These are phyloP conservation scores for Hippocampus zosterae DNA, from an alignment of 2,113 vertebrate species.

Conservation along the genomic window DNA sequence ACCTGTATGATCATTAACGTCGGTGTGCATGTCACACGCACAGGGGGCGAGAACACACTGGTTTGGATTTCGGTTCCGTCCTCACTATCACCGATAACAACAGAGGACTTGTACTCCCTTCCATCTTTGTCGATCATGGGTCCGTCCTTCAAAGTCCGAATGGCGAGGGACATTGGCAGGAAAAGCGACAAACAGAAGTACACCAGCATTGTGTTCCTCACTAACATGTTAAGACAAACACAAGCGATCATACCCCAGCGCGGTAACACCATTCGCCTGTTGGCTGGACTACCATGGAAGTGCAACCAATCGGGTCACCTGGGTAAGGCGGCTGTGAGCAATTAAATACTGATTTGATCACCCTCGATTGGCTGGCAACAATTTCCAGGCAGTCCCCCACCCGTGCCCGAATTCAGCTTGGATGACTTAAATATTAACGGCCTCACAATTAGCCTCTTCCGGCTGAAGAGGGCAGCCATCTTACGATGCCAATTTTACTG, in stretches of 20 bases:
- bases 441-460: too few species aligned
- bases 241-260: too few species aligned
- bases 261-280: too few species aligned
- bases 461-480: too few species aligned
- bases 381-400: background rate
- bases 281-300: background rate
- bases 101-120: constrained; percentile 34
- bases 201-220: background rate
- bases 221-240: background rate
- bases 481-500: too few species aligned
- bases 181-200: constrained; percentile 12
- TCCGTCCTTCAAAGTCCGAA: constrained; percentile 28
- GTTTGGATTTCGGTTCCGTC: too few species aligned
- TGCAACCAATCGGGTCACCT: constrained; percentile 14
- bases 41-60: background rate
- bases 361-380: background rate
- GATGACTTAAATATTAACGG: too few species aligned
- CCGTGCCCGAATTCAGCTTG: too few species aligned
- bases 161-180: constrained; percentile 6
- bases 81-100: background rate
- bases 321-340: constrained; percentile 26
- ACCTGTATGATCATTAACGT: constrained; percentile 27
- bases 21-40: constrained; percentile 33
- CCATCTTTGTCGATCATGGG: constrained; percentile 37
- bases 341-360: constrained; percentile 9